These are phyloP conservation scores for Meloidogyne floridensis DNA, from an alignment of 1,140 invertebrate species.

Conservation along the genomic window DNA sequence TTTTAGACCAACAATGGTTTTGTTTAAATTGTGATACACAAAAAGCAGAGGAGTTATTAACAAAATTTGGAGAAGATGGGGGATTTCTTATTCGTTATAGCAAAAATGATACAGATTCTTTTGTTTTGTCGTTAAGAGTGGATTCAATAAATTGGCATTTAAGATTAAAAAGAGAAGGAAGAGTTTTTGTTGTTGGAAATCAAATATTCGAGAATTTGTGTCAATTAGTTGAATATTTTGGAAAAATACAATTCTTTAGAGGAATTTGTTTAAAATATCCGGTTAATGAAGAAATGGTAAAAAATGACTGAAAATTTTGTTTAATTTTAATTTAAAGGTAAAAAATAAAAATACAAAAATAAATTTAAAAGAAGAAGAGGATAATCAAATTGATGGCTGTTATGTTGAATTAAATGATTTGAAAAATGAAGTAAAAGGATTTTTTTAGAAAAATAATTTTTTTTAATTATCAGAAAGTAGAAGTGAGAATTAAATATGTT, in stretches of 20 bases:
- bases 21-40: conserved; percentile 52
- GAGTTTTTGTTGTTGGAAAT: conserved; percentile 65
- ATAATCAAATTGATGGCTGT: conserved; percentile 14
- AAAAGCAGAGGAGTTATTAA: conserved; percentile 60
- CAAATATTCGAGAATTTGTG: conserved; percentile 65
- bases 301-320: background rate
- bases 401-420: conserved; percentile 25
- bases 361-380: conserved; percentile 17
- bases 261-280: conserved; percentile 61
- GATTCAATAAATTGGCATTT: conserved; percentile 63
- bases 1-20: conserved; percentile 60
- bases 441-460: background rate
- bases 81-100: conserved; percentile 62
- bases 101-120: conserved; percentile 55
- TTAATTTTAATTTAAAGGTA: background rate
- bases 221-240: conserved; percentile 63
- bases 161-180: conserved; percentile 62
- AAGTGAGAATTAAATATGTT: too few relatives aligned
- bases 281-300: conserved; percentile 59
- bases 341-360: conserved; percentile 11
- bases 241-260: conserved; percentile 55
- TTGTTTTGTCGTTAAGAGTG: conserved; percentile 61
- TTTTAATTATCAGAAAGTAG: too few relatives aligned
- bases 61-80: conserved; percentile 57
- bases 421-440: conserved; percentile 14